Evolutionary conservation across 2,888 invertebrate species (phyloP).

Genomic region (Dusona sp.): DNA sequence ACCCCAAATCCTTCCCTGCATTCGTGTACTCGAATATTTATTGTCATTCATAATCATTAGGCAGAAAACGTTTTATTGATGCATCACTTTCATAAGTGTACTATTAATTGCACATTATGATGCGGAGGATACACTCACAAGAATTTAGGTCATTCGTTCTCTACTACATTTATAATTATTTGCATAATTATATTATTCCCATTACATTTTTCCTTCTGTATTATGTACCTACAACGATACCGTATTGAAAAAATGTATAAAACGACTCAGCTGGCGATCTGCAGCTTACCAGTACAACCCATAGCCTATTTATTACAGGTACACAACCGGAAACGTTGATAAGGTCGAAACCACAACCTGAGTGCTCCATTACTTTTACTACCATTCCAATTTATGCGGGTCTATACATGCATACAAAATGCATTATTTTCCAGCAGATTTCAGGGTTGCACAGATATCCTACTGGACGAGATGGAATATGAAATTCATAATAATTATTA

Average conservation of each 20-base stretch:
- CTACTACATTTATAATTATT: too few species aligned
- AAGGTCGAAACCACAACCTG: constrained; percentile 24
- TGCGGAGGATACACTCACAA: too few species aligned
- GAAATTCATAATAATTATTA: not conserved
- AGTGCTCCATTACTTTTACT: constrained; percentile 19
- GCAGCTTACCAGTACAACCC: not conserved
- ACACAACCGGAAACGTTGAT: constrained; percentile 43
- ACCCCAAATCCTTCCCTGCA: constrained; percentile 4
- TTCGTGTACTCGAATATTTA: constrained; percentile 13
- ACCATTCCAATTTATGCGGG: constrained; percentile 28
- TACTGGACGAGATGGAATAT: not conserved
- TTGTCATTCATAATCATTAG: not conserved
- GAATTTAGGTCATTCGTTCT: too few species aligned
- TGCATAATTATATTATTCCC: too few species aligned
- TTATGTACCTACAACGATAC: not conserved
- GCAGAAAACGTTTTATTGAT: not conserved
- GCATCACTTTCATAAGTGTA: too few species aligned
- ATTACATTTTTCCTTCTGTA: too few species aligned
- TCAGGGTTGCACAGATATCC: not conserved
- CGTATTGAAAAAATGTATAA: not conserved
- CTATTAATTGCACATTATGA: too few species aligned
- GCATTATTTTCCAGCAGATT: constrained; percentile 10
- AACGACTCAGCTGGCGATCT: not conserved
- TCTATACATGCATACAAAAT: not conserved
- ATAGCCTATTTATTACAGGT: constrained; percentile 49